Base-by-base conservation (phyloP, 2,888 invertebrate species). In the Drosophila prostipennis region DNA sequence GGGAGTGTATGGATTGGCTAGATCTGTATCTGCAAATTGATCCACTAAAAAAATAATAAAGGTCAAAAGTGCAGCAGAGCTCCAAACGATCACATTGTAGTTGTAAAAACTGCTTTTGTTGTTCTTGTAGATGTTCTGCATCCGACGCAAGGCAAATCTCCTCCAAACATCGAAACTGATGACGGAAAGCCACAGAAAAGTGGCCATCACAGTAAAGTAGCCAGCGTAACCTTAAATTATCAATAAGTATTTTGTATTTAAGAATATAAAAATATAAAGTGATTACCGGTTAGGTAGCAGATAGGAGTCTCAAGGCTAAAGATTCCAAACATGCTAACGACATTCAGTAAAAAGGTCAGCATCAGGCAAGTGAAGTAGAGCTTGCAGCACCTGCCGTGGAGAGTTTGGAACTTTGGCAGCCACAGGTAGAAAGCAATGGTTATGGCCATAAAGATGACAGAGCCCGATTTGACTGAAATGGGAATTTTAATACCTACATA, bases 121-220 rank as follows among this genome's bases (percentile, higher is more conserved):
- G 63, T 56, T 67, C 72, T n/a, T 11, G 16, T 63, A 6, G 34
- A 48, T 13, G 6, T 7, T 36, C 46, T 53, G 13, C 1, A 61
- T 3, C 5, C 16, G 37, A 52, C 34, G 8, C 52, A 61, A 42
- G 1, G 43, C 42, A 34, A 90, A 83, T 45, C 73, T 80, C 92
- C 95, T 94, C 95, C 96, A 96, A 84, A 96, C 95, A 89, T 96
- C 96, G 90, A 96, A 95, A 91, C 96, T 96, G 94, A 96, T 96
- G 13, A 96, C 94, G 89, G 96, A 96, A 79, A 96, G 93, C 96
- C 96, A 97, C 90, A 96, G 95, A 93, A 96, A 96, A 76, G 96
- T 95, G 19, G 95, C 94, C 91, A 96, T 93, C 88, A 96, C 95
- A 58, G 94, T 94, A 91, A 95, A 96, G 90, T 96, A 94, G 51